Percentiles rank a stretch among this genome's conserved stretches.
Conservation (phyloP, 2,797 vertebrate species). For the Malacoctenus gilli region DNA sequence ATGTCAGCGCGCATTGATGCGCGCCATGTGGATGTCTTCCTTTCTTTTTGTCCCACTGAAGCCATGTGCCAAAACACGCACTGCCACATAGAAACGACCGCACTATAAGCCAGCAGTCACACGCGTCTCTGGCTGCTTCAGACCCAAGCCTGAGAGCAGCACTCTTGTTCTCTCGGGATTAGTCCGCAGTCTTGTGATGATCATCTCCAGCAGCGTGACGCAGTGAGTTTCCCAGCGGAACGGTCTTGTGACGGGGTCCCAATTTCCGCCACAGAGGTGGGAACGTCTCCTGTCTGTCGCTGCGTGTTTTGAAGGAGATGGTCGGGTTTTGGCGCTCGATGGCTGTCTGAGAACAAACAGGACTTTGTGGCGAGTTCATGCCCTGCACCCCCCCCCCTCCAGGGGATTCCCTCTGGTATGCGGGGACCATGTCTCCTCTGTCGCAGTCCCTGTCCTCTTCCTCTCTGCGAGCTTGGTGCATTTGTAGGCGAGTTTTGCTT, state of each 20-base stretch:
- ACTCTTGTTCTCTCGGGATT: slow-evolving; percentile 16
- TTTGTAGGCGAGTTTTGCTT: not conserved
- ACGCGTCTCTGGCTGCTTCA: not conserved
- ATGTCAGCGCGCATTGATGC: no score
- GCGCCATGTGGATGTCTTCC: not conserved
- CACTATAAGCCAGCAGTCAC: not conserved
- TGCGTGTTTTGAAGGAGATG: slow-evolving; percentile 9
- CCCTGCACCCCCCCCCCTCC: slow-evolving; percentile 24
- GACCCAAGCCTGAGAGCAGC: no score
- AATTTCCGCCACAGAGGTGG: slow-evolving; percentile 18
- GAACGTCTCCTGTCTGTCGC: slow-evolving; percentile 19
- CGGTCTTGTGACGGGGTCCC: slow-evolving; percentile 53
- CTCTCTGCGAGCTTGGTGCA: not conserved
- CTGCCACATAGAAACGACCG: no score
- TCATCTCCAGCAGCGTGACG: slow-evolving; percentile 52
- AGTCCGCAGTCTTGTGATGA: slow-evolving; percentile 59
- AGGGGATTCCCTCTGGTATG: slow-evolving; percentile 70
- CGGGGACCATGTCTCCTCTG: slow-evolving; percentile 49
- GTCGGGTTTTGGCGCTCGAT: slow-evolving; percentile 3
- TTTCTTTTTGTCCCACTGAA: no score
- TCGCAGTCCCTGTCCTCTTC: slow-evolving; percentile 11
- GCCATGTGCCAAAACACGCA: no score
- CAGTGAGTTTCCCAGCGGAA: slow-evolving; percentile 17
- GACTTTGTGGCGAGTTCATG: slow-evolving; percentile 50
- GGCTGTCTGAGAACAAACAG: slow-evolving; percentile 60